phyloP scores from a whole-genome alignment of 2,797 vertebrate species.

The Falco columbarius region DNA sequence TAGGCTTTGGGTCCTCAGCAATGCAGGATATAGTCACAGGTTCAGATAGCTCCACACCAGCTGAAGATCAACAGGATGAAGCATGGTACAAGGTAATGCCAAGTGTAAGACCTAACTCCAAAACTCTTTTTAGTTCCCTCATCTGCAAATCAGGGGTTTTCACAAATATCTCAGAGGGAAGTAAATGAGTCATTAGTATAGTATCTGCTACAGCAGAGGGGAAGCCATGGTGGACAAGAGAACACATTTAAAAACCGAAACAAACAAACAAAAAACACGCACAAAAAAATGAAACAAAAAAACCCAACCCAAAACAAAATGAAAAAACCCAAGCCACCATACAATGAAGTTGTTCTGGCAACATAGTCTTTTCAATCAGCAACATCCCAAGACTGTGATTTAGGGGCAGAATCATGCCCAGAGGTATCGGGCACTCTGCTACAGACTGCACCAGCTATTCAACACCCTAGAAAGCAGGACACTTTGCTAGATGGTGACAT shows the following conservation, averaged over 20 bases:
- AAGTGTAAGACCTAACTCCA: not conserved
- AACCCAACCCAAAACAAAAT: not conserved
- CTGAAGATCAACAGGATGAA: not conserved
- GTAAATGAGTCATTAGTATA: not conserved
- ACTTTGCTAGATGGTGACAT: not conserved
- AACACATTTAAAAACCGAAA: not conserved
- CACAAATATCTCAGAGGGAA: not conserved
- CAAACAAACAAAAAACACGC: too few relatives aligned
- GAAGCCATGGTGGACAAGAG: not conserved
- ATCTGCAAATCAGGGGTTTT: not conserved
- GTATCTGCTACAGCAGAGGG: not conserved
- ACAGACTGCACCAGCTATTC: not conserved
- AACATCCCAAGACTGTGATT: not conserved
- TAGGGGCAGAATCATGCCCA: not conserved
- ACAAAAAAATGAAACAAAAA: not conserved
- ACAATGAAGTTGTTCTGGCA: not conserved
- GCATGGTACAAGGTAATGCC: not conserved
- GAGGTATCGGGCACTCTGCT: not conserved
- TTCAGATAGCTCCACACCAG: not conserved
- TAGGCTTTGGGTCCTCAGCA: not conserved
- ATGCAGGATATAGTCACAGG: not conserved
- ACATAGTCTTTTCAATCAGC: not conserved
- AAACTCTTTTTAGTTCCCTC: not conserved
- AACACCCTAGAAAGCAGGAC: not conserved
- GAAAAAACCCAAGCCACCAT: too few relatives aligned